These are phyloP conservation scores for Aplysina aerophoba DNA, from an alignment of 37 sponge, comb jelly and placozoan genomes.

Conservation along the genomic window DNA sequence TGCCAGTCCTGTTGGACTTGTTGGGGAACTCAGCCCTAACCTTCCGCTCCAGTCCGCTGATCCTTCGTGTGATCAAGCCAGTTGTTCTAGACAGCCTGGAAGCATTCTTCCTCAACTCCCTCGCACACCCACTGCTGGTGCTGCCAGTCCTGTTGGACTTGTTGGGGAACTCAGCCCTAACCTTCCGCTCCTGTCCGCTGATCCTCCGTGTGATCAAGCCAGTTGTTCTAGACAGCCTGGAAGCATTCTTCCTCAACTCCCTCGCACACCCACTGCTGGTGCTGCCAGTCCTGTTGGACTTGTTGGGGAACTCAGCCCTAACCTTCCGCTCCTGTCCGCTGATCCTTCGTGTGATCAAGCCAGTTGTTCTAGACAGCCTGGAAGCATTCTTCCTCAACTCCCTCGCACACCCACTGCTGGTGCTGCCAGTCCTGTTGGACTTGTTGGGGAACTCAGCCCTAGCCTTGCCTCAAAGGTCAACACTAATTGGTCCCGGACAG, in stretches of 20 bases:
- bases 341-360: too few species aligned
- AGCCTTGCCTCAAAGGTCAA: too few species aligned
- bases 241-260: neutral
- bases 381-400: too few species aligned
- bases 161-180: neutral
- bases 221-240: neutral
- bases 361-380: too few species aligned
- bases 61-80: too few species aligned
- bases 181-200: neutral
- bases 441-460: too few species aligned
- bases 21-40: neutral
- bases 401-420: too few species aligned
- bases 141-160: neutral
- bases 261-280: constrained; percentile 7
- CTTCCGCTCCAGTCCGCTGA: too few species aligned
- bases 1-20: constrained; percentile 4
- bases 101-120: neutral
- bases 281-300: neutral
- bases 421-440: too few species aligned
- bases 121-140: neutral
- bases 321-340: neutral
- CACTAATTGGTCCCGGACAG: too few species aligned
- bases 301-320: neutral
- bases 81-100: too few species aligned
- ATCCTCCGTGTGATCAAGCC: too few species aligned